Conservation (phyloP, 2,888 invertebrate species). For the Leptinotarsa peninsularis region DNA sequence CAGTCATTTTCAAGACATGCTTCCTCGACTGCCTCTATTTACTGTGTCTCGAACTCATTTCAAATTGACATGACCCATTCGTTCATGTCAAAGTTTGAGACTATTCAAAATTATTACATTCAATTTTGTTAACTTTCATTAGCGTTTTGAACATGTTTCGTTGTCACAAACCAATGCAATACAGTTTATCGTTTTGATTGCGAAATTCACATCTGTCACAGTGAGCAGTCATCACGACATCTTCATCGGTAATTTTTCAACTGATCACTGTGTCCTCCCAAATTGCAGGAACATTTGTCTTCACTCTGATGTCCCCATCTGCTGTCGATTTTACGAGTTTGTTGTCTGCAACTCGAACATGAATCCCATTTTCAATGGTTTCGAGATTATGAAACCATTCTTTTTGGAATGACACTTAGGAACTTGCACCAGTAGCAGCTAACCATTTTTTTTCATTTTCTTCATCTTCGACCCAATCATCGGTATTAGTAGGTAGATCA, state of each 20-base stretch:
- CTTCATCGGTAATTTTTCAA: conserved; percentile 1
- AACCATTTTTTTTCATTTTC: neutral
- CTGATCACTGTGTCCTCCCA: neutral
- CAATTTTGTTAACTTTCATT: neutral
- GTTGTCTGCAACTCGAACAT: neutral
- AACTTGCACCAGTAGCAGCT: neutral
- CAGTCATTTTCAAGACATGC: neutral
- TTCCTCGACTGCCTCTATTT: neutral
- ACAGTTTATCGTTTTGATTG: too few relatives aligned
- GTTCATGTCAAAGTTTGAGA: neutral
- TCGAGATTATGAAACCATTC: neutral
- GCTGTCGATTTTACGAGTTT: neutral
- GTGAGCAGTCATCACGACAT: neutral
- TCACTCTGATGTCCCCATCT: neutral
- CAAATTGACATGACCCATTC: neutral
- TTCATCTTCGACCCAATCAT: neutral
- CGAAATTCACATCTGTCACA: neutral
- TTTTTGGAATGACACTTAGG: neutral
- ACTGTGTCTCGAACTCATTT: neutral
- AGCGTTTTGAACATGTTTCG: neutral
- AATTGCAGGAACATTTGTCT: neutral
- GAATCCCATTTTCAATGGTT: neutral
- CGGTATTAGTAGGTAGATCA: neutral
- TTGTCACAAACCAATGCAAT: neutral
- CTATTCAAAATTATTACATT: too few relatives aligned